Base-by-base conservation (phyloP, 2,888 invertebrate genomes). In the Ecliptopera silaceata region DNA sequence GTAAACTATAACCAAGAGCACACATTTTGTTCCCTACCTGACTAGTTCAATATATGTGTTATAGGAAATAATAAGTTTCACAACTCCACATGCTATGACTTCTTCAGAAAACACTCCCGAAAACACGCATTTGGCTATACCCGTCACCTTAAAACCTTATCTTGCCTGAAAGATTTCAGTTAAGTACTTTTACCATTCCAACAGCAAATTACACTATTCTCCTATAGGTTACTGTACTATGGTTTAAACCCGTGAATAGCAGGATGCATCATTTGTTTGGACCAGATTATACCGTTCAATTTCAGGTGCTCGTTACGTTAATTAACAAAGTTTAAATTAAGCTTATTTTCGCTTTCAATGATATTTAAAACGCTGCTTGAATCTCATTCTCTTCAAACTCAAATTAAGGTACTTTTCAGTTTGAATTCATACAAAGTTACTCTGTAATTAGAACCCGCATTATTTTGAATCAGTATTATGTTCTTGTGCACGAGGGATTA, bases 401-500 rank as follows among this genome's bases (percentile, higher is more conserved):
- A 31, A 38, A 17, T 38, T 39, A 52, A 34, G 34, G 46, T 18
- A 8, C 46, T 45, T 34, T 44, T 36, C 43, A 10, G n/a, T 36
- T 52, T 31, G 39, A 15, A 47, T 29, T 42, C 20, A 42, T 31
- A 11, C 12, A 46, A 41, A 47, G 34, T 57, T 32, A 11, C 46
- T 4, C 42, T 18, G 34, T 55, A 55, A 56, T 57, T 47, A 32
- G 15, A 26, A 26, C 52, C 48, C 53, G 49, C 41, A 58, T 58
- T 51, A 43, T 22, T 50, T 39, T 44, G 48, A 44, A 31, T 41
- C 29, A 34, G 48, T 56, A 42, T 50, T 13, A 17, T 38, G 44
- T 48, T 12, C 26, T 41, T 42, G 41, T 36, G 56, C 59, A 54
- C 42, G 56, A 64, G 64, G 61, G 64, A 56, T 64, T 64, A 64